phyloP scores from a whole-genome alignment of 2,113 vertebrate species.

The Perognathus longimembris region DNA sequence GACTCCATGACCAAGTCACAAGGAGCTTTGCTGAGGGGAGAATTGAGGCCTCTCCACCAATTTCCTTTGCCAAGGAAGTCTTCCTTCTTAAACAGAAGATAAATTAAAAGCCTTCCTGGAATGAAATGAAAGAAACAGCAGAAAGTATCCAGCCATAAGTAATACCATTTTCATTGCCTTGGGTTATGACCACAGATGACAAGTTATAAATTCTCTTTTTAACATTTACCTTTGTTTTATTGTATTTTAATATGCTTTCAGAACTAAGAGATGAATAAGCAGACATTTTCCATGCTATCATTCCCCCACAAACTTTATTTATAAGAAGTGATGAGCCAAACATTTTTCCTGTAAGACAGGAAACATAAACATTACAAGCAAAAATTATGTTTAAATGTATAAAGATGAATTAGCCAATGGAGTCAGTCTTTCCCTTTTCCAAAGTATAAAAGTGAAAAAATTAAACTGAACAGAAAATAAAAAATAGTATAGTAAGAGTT shows the following conservation, averaged over 20 bases:
- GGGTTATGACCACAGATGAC: not conserved
- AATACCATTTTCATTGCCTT: not conserved
- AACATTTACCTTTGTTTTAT: not conserved
- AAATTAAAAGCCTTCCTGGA: not conserved
- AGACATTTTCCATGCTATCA: not conserved
- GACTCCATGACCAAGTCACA: not conserved
- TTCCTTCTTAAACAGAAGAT: not conserved
- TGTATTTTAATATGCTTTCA: not conserved
- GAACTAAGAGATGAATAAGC: not conserved
- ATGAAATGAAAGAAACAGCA: not conserved
- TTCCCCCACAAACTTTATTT: not conserved
- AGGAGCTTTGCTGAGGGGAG: not conserved
- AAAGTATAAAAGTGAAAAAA: not conserved
- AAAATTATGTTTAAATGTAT: constrained; percentile 11
- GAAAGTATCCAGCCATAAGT: not conserved
- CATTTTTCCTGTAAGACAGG: not conserved
- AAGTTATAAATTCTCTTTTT: not conserved
- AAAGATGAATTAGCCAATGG: not conserved
- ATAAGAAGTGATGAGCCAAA: not conserved
- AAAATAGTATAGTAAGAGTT: not conserved
- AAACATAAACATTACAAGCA: not conserved
- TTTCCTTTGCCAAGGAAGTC: not conserved
- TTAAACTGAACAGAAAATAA: not conserved
- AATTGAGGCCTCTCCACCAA: not conserved
- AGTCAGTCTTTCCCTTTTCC: not conserved